Percentiles rank a stretch among this genome's conserved stretches.
phyloP scores from a whole-genome alignment of 2,888 invertebrate genomes.

The Drosophila testacea region DNA sequence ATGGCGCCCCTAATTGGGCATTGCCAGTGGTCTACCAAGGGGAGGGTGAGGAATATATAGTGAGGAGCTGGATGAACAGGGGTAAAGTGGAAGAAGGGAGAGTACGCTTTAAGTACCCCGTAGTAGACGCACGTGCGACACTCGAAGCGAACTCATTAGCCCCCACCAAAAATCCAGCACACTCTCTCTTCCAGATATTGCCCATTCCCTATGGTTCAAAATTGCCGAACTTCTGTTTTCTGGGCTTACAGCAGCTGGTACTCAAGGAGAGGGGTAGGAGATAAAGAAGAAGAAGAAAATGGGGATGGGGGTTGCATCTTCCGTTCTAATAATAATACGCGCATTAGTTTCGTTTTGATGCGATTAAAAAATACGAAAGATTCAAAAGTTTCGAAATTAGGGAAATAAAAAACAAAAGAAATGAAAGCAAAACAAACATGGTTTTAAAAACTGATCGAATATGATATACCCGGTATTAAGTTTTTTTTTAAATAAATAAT shows the following conservation, averaged over 20 bases:
- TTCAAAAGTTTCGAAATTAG: constrained; percentile 36
- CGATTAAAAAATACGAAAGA: constrained; percentile 64
- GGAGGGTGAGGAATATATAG: neutral
- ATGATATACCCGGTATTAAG: constrained; percentile 8
- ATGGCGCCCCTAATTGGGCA: constrained; percentile 69
- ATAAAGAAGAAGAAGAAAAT: neutral
- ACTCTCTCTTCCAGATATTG: constrained; percentile 10
- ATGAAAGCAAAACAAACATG: neutral
- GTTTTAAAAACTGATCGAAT: neutral
- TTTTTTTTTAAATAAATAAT: neutral
- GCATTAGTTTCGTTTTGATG: constrained; percentile 76
- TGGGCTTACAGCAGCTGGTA: constrained; percentile 46
- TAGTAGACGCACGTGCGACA: constrained; percentile 72
- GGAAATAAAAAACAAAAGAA: constrained; percentile 10
- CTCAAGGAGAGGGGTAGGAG: neutral
- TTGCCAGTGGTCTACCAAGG: constrained; percentile 23
- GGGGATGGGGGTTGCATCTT: constrained; percentile 31
- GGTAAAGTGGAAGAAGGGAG: neutral
- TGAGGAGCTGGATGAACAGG: no score
- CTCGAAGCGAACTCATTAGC: constrained; percentile 74
- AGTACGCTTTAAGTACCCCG: constrained; percentile 50
- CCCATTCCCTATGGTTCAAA: constrained; percentile 1
- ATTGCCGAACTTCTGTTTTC: constrained; percentile 13
- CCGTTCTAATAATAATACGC: constrained; percentile 75
- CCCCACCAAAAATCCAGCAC: constrained; percentile 24